These are phyloP conservation scores for Malacosoma neustria DNA, from an alignment of 2,888 invertebrate genomes.

Conservation along the genomic window DNA sequence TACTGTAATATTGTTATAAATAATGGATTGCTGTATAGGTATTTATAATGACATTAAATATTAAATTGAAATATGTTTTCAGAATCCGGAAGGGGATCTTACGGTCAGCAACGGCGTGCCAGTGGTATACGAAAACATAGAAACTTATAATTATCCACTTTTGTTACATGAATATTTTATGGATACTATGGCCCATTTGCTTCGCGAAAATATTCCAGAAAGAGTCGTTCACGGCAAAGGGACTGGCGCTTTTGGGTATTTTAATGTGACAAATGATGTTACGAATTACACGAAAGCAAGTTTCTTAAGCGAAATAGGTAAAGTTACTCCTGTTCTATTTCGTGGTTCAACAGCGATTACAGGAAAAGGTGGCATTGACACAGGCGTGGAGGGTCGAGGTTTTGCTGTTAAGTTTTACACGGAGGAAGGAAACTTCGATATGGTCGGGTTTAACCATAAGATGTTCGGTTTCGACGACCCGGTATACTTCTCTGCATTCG, in stretches of 20 bases:
- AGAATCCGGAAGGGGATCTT: conserved; percentile 71
- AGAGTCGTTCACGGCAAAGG: conserved; percentile 96
- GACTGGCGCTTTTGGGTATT: conserved; percentile 88
- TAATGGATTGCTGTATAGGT: too few species aligned
- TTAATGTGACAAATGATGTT: conserved; percentile 89
- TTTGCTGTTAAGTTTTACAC: conserved; percentile 94
- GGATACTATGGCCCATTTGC: too few species aligned
- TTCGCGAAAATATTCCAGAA: conserved; percentile 93
- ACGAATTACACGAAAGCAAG: conserved; percentile 83
- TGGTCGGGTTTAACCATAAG: conserved; percentile 91
- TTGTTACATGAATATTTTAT: too few species aligned
- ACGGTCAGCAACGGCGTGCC: conserved; percentile 88
- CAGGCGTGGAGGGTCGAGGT: conserved; percentile 89
- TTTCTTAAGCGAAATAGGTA: conserved; percentile 82
- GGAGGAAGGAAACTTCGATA: conserved; percentile 91
- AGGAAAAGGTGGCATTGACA: conserved; percentile 90
- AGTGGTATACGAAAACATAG: too few species aligned
- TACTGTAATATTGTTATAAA: too few species aligned
- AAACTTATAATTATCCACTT: too few species aligned
- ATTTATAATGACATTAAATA: too few species aligned
- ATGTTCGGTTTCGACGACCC: conserved; percentile 93
- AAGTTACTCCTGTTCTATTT: conserved; percentile 82
- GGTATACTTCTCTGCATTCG: conserved; percentile 89
- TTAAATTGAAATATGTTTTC: too few species aligned
- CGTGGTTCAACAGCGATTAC: conserved; percentile 88